These are phyloP conservation scores for Tillus elongatus DNA, from an alignment of 2,888 invertebrate species.

Conservation along the genomic window DNA sequence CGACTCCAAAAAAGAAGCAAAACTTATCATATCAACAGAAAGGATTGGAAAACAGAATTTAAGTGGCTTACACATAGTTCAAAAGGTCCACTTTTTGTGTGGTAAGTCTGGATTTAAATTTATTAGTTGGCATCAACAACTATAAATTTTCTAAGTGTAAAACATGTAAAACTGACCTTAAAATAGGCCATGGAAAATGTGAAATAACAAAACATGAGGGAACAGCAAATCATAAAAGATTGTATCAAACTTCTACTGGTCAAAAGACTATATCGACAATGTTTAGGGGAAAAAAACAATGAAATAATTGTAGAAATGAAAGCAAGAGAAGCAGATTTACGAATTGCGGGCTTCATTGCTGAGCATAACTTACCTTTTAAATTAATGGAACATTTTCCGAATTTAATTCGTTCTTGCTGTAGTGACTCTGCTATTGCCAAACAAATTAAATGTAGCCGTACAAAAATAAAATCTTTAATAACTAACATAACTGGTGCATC, in stretches of 20 bases:
- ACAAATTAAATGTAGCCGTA: constrained; percentile 13
- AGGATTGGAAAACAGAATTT: background rate
- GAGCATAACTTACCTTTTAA: constrained; percentile 16
- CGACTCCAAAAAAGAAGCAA: background rate
- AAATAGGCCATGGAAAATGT: constrained; percentile 4
- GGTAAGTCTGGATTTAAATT: background rate
- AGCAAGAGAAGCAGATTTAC: constrained; percentile 13
- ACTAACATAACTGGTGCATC: constrained; percentile 13
- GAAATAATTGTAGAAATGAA: too few species aligned
- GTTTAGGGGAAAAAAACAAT: too few species aligned
- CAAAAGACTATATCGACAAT: background rate
- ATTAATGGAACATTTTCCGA: constrained; percentile 16
- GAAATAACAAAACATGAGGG: background rate
- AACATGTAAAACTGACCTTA: constrained; percentile 5
- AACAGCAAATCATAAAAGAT: background rate
- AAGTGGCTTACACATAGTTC: too few species aligned
- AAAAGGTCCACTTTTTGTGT: background rate
- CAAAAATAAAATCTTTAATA: constrained; percentile 13
- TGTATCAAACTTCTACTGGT: background rate
- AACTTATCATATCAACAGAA: constrained; percentile 5
- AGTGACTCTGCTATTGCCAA: constrained; percentile 15
- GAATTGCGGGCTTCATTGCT: constrained; percentile 13
- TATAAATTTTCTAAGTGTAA: too few species aligned
- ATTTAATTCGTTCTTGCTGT: constrained; percentile 11
- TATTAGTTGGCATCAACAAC: too few species aligned